Evolutionary conservation across 2,888 invertebrate genomes (phyloP), one percentile per base, ranked within the genome.

Genomic region (Polyommatus iphigenia): DNA sequence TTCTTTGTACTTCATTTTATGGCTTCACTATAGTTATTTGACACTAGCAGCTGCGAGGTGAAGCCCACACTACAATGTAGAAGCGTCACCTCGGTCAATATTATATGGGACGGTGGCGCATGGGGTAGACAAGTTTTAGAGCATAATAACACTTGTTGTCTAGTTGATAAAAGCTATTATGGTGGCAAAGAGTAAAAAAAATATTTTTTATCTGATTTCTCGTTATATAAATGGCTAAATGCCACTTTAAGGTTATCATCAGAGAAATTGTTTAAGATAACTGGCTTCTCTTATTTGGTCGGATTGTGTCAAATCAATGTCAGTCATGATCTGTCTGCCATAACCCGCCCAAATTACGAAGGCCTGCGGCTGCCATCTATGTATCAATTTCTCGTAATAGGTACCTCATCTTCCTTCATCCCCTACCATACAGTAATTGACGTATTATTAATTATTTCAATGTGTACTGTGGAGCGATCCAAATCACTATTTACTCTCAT

Each of bases 401-500:
- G 50, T 15, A 50, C 54, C 18, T 54, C 54, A 18, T 18, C 54
- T 18, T 54, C 54, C 18, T 18, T 2, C 54, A 5, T 54, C 54
- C 18, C 54, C 18, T 24, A 67, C 62, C 29, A 10, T 32, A 32
- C 13, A 41, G 24, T n/a, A n/a, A n/a, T 73, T 73, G 46, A 46
- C 20, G 20, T 20, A n/a, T 54, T 75, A 50, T 75, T 75, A 75
- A 73, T 75, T 75, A 54, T 75, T 75, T 18, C 29, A 54, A 73
- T 73, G 46, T n/a, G 20, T 50, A 6, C 54, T 18, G 15, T 15
- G 24, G 18, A 29, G 46, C 75, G 20, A 73, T 75, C 75, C 75
- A 75, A 73, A 29, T 75, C 54, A 75, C 50, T 54, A 75, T 75
- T 75, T 54, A 75, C 75, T 46, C 73, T 75, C 75, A 54, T 75